phyloP scores from a whole-genome alignment of 2,797 vertebrate species.

The Sylvilagus floridanus region DNA sequence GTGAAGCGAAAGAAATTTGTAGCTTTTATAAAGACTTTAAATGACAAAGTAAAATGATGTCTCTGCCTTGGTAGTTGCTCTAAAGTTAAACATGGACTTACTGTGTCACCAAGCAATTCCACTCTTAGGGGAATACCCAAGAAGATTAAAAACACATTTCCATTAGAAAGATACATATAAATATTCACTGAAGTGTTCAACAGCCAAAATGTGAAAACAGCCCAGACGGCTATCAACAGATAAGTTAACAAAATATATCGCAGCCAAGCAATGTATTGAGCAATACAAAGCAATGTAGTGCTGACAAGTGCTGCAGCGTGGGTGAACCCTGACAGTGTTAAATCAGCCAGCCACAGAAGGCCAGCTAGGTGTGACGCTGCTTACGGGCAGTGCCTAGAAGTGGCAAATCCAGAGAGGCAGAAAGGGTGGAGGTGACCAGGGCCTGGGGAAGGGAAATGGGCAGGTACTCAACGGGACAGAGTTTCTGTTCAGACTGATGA shows the following conservation, averaged over 20 bases:
- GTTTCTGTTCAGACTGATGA: not conserved
- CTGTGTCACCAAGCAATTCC: not conserved
- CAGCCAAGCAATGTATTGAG: not conserved
- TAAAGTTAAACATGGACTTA: slow-evolving; percentile 14
- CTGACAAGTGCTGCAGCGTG: not conserved
- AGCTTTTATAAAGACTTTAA: not conserved
- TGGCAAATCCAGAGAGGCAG: not conserved
- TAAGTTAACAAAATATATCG: not conserved
- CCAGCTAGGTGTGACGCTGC: not conserved
- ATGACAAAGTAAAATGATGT: not conserved
- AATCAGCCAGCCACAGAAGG: not conserved
- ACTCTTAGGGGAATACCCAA: not conserved
- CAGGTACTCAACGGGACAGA: not conserved
- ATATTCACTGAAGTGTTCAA: not conserved
- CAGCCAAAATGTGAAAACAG: slow-evolving; percentile 5
- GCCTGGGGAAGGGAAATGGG: not conserved
- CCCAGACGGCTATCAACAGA: not conserved
- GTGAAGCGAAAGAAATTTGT: not conserved
- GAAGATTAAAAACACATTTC: not conserved
- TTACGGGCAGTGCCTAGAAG: not conserved
- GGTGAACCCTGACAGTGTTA: not conserved
- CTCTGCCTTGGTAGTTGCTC: not conserved
- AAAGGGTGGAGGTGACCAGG: not conserved
- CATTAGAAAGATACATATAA: not conserved
- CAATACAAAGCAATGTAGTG: not conserved